A percentile compares a stretch with the other conserved stretches of the same genome.
phyloP scores from a whole-genome alignment of 2,888 invertebrate species.

The Acanthosepion esculentum region DNA sequence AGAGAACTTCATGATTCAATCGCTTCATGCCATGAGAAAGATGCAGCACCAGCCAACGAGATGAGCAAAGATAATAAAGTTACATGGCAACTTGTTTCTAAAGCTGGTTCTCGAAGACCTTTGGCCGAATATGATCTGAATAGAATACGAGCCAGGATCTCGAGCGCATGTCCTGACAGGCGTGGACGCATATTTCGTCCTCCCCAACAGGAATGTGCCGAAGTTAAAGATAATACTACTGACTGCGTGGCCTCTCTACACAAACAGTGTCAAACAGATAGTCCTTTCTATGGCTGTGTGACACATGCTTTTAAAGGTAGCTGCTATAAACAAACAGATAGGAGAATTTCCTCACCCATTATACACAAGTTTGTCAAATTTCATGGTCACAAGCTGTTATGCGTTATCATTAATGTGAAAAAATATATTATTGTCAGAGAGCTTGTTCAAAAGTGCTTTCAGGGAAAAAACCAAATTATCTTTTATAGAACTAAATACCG shows the following conservation, averaged over 20 bases:
- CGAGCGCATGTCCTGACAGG: neutral
- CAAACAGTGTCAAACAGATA: slow-evolving; percentile 35
- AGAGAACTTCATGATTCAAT: neutral
- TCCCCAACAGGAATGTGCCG: neutral
- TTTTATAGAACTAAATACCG: slow-evolving; percentile 47
- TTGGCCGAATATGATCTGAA: neutral
- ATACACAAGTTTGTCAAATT: slow-evolving; percentile 45
- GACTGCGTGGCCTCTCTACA: neutral
- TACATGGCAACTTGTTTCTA: neutral
- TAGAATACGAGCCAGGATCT: neutral
- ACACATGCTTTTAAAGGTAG: slow-evolving; percentile 40
- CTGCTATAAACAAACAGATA: neutral
- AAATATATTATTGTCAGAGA: slow-evolving; percentile 46
- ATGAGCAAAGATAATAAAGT: neutral
- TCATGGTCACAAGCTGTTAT: slow-evolving; percentile 43
- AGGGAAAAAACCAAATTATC: slow-evolving; percentile 11
- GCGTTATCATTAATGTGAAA: slow-evolving; percentile 42
- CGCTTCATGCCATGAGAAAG: neutral
- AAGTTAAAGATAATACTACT: neutral
- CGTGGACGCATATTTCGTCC: neutral
- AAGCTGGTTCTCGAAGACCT: neutral
- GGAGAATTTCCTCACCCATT: neutral
- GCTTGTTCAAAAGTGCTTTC: slow-evolving; percentile 43
- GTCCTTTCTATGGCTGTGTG: slow-evolving; percentile 8
- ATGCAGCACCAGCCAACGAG: neutral